phyloP scores from a whole-genome alignment of 2,113 vertebrate species.

The Syrmaticus mikado region DNA sequence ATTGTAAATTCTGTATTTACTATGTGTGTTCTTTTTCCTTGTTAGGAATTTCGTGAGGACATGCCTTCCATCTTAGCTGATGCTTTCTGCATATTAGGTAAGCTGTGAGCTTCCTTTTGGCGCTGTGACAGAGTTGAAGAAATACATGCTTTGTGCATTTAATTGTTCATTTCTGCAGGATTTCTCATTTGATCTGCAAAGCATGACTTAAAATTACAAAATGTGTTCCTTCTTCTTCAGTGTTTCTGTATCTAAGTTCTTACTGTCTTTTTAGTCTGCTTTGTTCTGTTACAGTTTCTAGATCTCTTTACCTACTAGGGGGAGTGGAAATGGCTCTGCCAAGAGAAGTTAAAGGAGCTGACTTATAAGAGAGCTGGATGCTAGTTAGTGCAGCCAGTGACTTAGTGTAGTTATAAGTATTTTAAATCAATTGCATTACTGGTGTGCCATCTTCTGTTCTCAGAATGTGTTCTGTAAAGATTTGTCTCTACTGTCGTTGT shows the following conservation, averaged over 20 bases:
- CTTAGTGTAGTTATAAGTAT: background rate
- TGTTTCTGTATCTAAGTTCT: background rate
- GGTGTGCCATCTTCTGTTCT: background rate
- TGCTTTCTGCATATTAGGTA: slow-evolving; percentile 97
- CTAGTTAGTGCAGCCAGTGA: background rate
- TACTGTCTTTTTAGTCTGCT: background rate
- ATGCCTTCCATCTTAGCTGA: slow-evolving; percentile 98
- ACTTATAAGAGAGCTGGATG: background rate
- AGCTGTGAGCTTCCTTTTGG: background rate
- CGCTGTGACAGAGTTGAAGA: background rate
- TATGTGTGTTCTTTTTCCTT: slow-evolving; percentile 16
- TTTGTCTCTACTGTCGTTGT: background rate
- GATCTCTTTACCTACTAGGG: background rate
- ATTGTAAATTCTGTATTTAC: background rate
- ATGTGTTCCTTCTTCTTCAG: background rate
- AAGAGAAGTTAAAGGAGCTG: slow-evolving; percentile 4
- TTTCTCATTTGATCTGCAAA: background rate
- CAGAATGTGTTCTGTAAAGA: background rate
- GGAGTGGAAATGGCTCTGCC: background rate
- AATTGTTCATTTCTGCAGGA: background rate
- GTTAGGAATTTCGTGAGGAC: slow-evolving; percentile 92
- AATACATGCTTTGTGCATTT: background rate
- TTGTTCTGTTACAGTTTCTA: slow-evolving; percentile 18
- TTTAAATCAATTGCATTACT: background rate
- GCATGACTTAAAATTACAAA: background rate